phyloP scores from a whole-genome alignment of 2,113 vertebrate genomes.

The Fregetta grallaria region DNA sequence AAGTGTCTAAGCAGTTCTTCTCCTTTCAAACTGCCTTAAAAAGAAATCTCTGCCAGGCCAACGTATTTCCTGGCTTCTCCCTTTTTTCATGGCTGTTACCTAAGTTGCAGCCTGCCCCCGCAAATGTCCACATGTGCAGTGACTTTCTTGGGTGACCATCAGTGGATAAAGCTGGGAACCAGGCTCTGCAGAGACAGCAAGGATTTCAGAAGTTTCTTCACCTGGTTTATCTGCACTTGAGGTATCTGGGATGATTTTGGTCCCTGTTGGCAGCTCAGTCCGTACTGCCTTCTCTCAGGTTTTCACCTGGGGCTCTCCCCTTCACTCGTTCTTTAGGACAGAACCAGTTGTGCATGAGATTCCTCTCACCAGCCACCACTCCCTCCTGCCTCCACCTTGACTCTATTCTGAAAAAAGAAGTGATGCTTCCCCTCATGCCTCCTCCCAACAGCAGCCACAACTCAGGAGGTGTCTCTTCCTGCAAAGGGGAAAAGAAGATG shows the following conservation, averaged over 20 bases:
- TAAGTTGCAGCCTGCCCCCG: neutral
- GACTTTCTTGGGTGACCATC: neutral
- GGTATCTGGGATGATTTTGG: neutral
- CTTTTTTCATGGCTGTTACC: neutral
- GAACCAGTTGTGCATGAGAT: neutral
- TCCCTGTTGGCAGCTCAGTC: neutral
- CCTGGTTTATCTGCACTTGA: neutral
- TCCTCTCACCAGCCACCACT: neutral
- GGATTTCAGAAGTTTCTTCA: neutral
- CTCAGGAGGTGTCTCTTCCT: neutral
- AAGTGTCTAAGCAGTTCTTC: neutral
- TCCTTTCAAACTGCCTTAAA: neutral
- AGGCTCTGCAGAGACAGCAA: neutral
- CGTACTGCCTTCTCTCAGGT: neutral
- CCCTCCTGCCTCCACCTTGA: neutral
- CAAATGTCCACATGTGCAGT: too few relatives aligned
- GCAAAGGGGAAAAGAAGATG: neutral
- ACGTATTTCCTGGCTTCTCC: neutral
- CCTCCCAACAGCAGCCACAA: neutral
- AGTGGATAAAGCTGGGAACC: neutral
- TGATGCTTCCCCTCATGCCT: neutral
- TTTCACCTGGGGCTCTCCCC: neutral
- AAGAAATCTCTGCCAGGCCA: neutral
- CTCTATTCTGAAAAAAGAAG: neutral
- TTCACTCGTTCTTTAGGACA: neutral